Evolutionary conservation across 2,888 invertebrate species (phyloP), one percentile per base, ranked within the genome.

Genomic region (Muschampia plurimacula): DNA sequence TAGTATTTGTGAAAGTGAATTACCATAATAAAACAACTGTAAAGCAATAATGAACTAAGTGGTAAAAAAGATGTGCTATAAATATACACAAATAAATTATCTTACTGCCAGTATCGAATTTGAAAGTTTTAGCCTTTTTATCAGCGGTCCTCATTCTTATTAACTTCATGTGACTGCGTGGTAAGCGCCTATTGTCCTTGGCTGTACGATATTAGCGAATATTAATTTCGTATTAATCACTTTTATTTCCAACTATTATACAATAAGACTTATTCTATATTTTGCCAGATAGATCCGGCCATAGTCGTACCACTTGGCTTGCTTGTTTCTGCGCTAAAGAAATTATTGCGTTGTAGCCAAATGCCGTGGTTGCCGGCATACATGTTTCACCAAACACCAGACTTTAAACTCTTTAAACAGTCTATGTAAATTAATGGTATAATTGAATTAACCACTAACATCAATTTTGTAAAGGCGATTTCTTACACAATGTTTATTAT

Each of bases 51-150:
- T 67, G 22, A 44, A 90, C 89, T 83, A 85, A 77, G 88, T 89
- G 88, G 88, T 83, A 79, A 75, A 83, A 86, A 84, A 81, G 77
- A 77, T 73, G 78, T 80, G 78, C 77, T 62, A 75, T 74, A 74
- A 57, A 57, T 57, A 67, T 74, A 75, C 74, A 73, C 73, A 75
- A 76, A 75, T 72, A 69, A 78, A 75, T 75, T 79, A 81, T 87
- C 95, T 95, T 95, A 95, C 95, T 95, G 95, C 95, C 95, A 86
- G 95, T 95, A 94, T 96, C 95, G 92, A 96, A 96, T 95, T 89
- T 89, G 91, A 95, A 95, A 74, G 93, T 90, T 91, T 95, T 95
- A 84, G 91, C 87, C 87, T 93, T 94, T 94, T 94, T 94, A 91
- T 95, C 94, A 81, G 93, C 82, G 75, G 93, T 94, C 93, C 96